A percentile compares a stretch with the other conserved stretches of the same genome.
Conservation (phyloP, 53 echinoderm and acorn worm genomes). For the Astropecten irregularis region DNA sequence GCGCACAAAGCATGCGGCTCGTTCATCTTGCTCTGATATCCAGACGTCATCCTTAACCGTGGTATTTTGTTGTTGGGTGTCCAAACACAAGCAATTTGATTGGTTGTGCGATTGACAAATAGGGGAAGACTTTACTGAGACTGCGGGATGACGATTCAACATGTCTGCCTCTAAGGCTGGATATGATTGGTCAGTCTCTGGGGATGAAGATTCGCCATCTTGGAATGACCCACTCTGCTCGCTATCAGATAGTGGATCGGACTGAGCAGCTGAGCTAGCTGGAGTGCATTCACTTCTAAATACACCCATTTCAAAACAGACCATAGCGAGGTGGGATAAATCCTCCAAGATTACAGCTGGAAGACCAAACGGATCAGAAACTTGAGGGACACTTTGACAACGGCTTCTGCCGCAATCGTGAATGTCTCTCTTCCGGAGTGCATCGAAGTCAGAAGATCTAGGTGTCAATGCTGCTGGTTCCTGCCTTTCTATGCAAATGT, state of each 20-base stretch:
- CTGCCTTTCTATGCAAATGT: too few relatives aligned
- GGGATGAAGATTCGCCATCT: slow-evolving; percentile 15
- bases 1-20: slow-evolving; percentile 14
- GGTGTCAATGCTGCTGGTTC: too few relatives aligned
- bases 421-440: not conserved
- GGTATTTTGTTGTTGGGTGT: not conserved
- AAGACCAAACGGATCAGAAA: slow-evolving; percentile 19
- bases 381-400: not conserved
- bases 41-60: not conserved
- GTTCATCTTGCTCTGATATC: not conserved
- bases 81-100: not conserved
- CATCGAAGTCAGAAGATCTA: too few relatives aligned
- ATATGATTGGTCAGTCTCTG: slow-evolving; percentile 29
- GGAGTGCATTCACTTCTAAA: not conserved
- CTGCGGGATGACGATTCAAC: not conserved
- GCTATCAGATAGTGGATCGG: not conserved
- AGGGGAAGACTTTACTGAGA: not conserved
- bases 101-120: not conserved
- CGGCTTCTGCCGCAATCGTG: not conserved
- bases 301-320: slow-evolving; percentile 55
- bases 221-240: not conserved
- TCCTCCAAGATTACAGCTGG: slow-evolving; percentile 35
- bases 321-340: slow-evolving; percentile 1
- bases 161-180: not conserved
- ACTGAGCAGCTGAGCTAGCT: not conserved